These are phyloP conservation scores for Ooceraea biroi DNA, from an alignment of 1,140 invertebrate species.

Conservation along the genomic window DNA sequence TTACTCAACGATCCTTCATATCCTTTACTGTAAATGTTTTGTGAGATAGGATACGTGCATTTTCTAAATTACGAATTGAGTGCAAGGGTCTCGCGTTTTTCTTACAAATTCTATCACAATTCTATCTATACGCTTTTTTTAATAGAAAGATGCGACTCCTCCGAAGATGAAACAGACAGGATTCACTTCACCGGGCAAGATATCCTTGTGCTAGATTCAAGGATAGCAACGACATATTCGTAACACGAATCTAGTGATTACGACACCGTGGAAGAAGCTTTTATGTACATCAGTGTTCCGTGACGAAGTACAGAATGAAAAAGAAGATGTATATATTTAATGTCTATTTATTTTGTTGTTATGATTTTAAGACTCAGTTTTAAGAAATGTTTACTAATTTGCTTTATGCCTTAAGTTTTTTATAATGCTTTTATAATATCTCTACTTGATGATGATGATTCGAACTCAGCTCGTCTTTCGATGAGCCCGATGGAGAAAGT, in stretches of 20 bases:
- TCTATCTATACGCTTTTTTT: background rate
- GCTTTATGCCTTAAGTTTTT: no score
- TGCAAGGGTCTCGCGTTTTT: no score
- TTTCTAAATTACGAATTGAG: no score
- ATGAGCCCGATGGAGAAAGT: background rate
- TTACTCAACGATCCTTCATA: background rate
- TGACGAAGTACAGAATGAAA: background rate
- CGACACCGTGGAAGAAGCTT: constrained; percentile 46
- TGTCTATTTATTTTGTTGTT: background rate
- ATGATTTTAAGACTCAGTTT: background rate
- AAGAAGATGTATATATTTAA: background rate
- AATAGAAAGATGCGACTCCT: background rate
- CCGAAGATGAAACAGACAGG: constrained; percentile 40
- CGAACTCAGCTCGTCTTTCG: background rate
- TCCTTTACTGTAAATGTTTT: background rate
- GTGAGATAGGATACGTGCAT: background rate
- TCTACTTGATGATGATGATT: constrained; percentile 9
- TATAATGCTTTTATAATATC: background rate
- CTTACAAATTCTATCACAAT: no score
- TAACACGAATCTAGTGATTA: constrained; percentile 49
- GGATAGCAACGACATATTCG: constrained; percentile 57
- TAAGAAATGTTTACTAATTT: background rate
- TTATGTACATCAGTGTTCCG: background rate
- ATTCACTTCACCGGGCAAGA: constrained; percentile 28
- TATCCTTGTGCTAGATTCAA: constrained; percentile 69